These are phyloP conservation scores for Motacilla alba DNA, from an alignment of 2,113 vertebrate species.

Conservation along the genomic window DNA sequence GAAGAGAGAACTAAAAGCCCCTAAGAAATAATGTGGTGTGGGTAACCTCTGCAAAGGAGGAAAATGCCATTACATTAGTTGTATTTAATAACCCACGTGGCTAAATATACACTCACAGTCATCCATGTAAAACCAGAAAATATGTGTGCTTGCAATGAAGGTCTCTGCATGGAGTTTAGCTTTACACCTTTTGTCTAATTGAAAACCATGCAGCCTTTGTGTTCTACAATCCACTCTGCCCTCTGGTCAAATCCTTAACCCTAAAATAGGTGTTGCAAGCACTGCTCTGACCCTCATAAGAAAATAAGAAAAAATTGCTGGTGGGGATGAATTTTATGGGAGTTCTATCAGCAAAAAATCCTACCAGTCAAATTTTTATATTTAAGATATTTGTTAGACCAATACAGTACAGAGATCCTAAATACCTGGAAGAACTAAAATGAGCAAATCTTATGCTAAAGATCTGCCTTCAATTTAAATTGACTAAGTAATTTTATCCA, in stretches of 20 bases:
- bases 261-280: not conserved
- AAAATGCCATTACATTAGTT: not conserved
- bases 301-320: not conserved
- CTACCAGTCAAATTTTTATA: not conserved
- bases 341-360: not conserved
- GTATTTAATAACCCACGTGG: not conserved
- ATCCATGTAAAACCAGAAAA: not conserved
- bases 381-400: not conserved
- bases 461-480: conserved; percentile 2
- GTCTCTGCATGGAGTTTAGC: not conserved
- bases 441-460: not conserved
- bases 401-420: not conserved
- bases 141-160: not conserved
- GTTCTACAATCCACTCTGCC: not conserved
- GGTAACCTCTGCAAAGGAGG: not conserved
- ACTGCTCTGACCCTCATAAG: not conserved
- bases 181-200: not conserved
- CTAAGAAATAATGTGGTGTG: not conserved
- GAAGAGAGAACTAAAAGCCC: not conserved
- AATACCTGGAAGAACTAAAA: not conserved
- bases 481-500: not conserved
- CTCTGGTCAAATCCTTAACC: conserved; percentile 13
- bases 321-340: not conserved
- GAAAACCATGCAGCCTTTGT: conserved; percentile 19
- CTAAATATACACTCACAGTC: not conserved